phyloP scores from a whole-genome alignment of 2,113 vertebrate genomes.

The Alectura lathami region DNA sequence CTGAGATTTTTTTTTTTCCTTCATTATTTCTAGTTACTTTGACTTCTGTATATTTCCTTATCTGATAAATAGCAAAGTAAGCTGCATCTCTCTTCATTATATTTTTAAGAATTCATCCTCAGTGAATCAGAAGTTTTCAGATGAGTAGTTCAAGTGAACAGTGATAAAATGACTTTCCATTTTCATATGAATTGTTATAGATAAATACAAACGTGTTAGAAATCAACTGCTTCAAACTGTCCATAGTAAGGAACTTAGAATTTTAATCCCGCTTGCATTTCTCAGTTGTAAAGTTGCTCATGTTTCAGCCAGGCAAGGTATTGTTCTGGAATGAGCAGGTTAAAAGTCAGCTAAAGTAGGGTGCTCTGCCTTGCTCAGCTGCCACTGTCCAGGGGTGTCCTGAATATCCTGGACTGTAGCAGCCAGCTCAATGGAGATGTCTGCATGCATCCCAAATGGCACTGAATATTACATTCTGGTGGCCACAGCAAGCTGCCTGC shows the following conservation, averaged over 20 bases:
- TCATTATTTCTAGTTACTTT: neutral
- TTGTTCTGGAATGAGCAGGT: neutral
- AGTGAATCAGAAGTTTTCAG: neutral
- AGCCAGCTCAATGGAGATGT: neutral
- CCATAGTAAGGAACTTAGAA: neutral
- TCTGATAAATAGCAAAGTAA: neutral
- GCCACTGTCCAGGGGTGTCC: neutral
- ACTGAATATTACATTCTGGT: neutral
- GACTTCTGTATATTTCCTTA: neutral
- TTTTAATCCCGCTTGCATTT: neutral
- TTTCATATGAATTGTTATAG: neutral
- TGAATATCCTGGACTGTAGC: neutral
- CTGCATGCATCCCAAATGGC: neutral
- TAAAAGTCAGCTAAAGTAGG: neutral
- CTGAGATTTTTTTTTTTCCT: neutral
- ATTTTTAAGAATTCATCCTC: neutral
- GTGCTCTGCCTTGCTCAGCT: neutral
- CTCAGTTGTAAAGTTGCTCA: neutral
- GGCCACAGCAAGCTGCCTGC: neutral
- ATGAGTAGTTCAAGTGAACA: neutral
- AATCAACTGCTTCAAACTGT: neutral
- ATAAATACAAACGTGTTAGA: neutral
- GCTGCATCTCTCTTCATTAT: neutral
- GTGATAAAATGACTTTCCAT: neutral
- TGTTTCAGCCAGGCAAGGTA: neutral